These are phyloP conservation scores for Eupsilia transversa DNA, from an alignment of 2,888 invertebrate species.

Conservation along the genomic window DNA sequence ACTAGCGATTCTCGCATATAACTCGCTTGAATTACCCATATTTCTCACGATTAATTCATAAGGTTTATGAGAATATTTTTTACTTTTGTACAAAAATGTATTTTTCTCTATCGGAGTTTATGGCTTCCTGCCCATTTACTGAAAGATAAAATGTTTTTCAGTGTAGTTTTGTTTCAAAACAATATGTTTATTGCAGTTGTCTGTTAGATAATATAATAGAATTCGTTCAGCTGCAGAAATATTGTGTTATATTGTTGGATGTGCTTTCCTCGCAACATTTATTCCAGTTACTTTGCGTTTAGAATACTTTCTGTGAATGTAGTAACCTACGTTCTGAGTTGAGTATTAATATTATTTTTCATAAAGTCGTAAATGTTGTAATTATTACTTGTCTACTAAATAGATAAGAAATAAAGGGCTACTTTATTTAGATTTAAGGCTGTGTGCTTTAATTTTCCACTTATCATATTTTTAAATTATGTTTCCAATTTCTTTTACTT, in stretches of 20 bases:
- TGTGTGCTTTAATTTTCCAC: not conserved
- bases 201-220: not conserved
- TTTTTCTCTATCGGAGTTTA: conserved; percentile 3
- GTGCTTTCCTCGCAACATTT: not conserved
- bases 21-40: conserved; percentile 49
- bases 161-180: conserved; percentile 13
- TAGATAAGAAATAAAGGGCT: not conserved
- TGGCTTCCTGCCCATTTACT: conserved; percentile 38
- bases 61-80: conserved; percentile 40
- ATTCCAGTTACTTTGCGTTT: not conserved
- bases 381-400: too few relatives aligned
- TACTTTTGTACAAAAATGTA: conserved; percentile 5
- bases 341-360: too few relatives aligned
- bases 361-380: not conserved
- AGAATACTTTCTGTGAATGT: not conserved
- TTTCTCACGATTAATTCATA: conserved; percentile 50
- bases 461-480: not conserved
- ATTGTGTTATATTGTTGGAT: not conserved
- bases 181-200: conserved; percentile 12
- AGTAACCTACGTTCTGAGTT: too few relatives aligned
- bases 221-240: not conserved
- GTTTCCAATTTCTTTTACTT: too few relatives aligned
- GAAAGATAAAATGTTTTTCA: conserved; percentile 8
- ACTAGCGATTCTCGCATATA: conserved; percentile 60
- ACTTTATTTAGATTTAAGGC: not conserved